Evolutionary conservation across 2,888 invertebrate species (phyloP).

Genomic region (Limenitis camilla): DNA sequence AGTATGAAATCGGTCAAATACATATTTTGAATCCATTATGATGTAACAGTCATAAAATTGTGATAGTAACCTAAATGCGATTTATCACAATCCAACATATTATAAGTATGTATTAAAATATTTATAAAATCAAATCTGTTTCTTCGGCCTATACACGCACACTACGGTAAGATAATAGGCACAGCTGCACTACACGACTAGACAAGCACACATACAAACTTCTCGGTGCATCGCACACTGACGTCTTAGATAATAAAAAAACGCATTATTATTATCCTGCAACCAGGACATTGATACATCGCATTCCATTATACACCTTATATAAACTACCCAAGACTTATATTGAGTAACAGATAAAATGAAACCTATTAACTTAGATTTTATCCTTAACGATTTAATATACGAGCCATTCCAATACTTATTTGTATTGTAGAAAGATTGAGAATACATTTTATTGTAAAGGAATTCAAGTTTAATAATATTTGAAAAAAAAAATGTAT

Average conservation of each 20-base stretch:
- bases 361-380: constrained; percentile 64
- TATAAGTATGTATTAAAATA: background rate
- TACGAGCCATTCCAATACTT: constrained; percentile 30
- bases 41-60: no score
- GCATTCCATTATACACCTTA: constrained; percentile 36
- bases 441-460: constrained; percentile 19
- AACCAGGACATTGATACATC: constrained; percentile 41
- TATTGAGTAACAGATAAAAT: constrained; percentile 14
- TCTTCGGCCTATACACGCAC: constrained; percentile 42
- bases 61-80: no score
- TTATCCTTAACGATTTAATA: constrained; percentile 39
- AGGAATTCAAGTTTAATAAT: constrained; percentile 66
- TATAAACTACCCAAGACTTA: constrained; percentile 13
- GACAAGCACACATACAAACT: constrained; percentile 39
- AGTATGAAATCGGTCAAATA: no score
- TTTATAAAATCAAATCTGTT: constrained; percentile 33
- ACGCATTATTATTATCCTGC: constrained; percentile 69
- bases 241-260: constrained; percentile 58
- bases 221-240: constrained; percentile 51
- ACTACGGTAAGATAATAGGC: constrained; percentile 63
- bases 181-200: constrained; percentile 66
- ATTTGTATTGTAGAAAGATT: no score
- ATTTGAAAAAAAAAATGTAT: constrained; percentile 57
- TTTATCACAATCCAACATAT: background rate
- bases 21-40: no score